Percentiles rank a stretch among this genome's conserved stretches.
These are phyloP conservation scores for Nanger granti DNA, from an alignment of 2,113 vertebrate species.

Conservation along the genomic window DNA sequence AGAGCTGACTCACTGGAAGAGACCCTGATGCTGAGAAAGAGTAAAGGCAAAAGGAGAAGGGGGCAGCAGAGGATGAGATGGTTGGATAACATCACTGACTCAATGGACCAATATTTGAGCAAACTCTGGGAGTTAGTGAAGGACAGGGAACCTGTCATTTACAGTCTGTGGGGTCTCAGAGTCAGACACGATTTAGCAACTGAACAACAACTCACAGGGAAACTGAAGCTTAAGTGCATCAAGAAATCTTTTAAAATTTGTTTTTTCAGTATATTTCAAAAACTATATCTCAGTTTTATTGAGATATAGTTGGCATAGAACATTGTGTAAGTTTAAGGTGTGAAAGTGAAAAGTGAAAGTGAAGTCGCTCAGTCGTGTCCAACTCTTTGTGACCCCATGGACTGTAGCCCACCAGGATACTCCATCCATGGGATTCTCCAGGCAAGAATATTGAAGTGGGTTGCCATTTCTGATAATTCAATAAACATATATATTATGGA, in stretches of 20 bases:
- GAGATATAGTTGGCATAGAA: neutral
- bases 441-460: too few relatives aligned
- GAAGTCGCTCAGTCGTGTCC: too few relatives aligned
- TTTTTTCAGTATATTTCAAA: neutral
- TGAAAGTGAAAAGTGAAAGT: neutral
- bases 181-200: neutral
- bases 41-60: neutral
- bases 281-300: neutral
- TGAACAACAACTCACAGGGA: neutral
- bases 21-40: neutral
- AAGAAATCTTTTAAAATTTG: neutral
- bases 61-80: neutral
- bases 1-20: neutral
- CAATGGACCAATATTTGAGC: neutral
- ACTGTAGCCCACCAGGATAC: too few relatives aligned
- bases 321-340: neutral
- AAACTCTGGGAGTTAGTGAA: neutral
- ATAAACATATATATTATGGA: neutral
- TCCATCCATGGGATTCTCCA: too few relatives aligned
- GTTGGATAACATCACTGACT: neutral
- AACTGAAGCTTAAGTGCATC: neutral
- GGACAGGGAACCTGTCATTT: neutral
- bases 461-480: neutral
- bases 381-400: too few relatives aligned
- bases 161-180: neutral